A percentile compares a stretch with the other conserved stretches of the same genome.
phyloP scores from a whole-genome alignment of 2,797 vertebrate species.

The Sitta carolinensis region DNA sequence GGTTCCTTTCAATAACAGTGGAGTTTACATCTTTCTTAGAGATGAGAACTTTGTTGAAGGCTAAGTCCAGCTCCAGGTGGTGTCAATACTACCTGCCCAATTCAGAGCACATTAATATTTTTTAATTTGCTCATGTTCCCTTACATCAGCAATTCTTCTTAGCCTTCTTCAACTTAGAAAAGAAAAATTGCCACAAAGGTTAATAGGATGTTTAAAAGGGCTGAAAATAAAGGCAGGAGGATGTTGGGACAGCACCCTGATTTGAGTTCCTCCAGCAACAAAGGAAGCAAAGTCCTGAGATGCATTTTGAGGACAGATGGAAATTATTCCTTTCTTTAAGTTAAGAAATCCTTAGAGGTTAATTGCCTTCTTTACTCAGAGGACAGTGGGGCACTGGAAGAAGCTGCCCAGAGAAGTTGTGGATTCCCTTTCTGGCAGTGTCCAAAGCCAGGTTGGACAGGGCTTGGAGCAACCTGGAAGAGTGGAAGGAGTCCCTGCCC shows the following conservation, averaged over 20 bases:
- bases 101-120: not conserved
- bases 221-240: not conserved
- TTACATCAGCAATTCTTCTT: not conserved
- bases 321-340: not conserved
- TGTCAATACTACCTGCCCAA: not conserved
- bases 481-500: not conserved
- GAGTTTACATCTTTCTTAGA: not conserved
- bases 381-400: not conserved
- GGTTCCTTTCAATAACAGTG: not conserved
- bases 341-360: not conserved
- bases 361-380: not conserved
- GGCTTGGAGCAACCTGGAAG: not conserved
- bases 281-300: not conserved
- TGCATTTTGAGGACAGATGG: not conserved
- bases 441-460: fast-evolving
- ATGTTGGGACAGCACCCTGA: fast-evolving
- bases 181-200: not conserved
- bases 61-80: not conserved
- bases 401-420: not conserved
- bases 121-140: not conserved
- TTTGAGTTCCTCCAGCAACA: not conserved
- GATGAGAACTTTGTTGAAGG: not conserved
- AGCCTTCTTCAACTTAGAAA: not conserved
- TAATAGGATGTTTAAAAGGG: not conserved
- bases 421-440: not conserved